Conservation (phyloP, 2,113 vertebrate species). For the Ceuthmochares aereus region DNA sequence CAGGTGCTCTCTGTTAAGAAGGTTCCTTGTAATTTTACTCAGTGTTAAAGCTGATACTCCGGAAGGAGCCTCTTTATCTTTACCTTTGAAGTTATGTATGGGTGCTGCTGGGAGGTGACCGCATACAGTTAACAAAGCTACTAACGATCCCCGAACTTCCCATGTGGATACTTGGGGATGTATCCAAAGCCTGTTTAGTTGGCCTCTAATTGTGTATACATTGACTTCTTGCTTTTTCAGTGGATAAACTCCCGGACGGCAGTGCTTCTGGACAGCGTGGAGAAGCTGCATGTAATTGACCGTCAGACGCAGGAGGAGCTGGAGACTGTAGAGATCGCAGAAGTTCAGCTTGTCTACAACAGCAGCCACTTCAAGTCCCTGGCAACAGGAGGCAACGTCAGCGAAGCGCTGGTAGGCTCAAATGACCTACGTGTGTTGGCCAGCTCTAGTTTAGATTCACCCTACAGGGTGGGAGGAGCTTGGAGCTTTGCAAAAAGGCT, state of each 20-base stretch:
- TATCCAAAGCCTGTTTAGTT: background rate
- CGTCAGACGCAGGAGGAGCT: conserved; percentile 92
- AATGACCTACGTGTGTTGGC: background rate
- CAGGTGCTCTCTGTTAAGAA: background rate
- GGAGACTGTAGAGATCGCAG: conserved; percentile 91
- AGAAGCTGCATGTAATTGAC: conserved; percentile 93
- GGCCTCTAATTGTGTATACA: too few relatives aligned
- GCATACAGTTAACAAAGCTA: background rate
- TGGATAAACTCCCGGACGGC: conserved; percentile 95
- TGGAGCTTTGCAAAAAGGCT: background rate
- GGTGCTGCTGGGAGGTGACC: background rate
- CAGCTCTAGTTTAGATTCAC: background rate
- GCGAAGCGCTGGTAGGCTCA: conserved; percentile 89
- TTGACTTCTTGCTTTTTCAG: conserved; percentile 68
- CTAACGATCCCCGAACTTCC: background rate
- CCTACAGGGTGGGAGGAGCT: background rate
- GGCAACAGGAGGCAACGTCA: conserved; percentile 96
- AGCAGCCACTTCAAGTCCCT: conserved; percentile 98
- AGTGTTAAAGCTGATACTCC: background rate
- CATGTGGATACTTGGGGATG: rapidly evolving
- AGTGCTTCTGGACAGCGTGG: conserved; percentile 92
- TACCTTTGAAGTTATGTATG: rapidly evolving
- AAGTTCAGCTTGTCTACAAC: conserved; percentile 95
- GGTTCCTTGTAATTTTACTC: background rate
- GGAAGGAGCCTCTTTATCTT: background rate